These are phyloP conservation scores for Rhynchotus rufescens DNA, from an alignment of 2,797 vertebrate species.

Conservation along the genomic window DNA sequence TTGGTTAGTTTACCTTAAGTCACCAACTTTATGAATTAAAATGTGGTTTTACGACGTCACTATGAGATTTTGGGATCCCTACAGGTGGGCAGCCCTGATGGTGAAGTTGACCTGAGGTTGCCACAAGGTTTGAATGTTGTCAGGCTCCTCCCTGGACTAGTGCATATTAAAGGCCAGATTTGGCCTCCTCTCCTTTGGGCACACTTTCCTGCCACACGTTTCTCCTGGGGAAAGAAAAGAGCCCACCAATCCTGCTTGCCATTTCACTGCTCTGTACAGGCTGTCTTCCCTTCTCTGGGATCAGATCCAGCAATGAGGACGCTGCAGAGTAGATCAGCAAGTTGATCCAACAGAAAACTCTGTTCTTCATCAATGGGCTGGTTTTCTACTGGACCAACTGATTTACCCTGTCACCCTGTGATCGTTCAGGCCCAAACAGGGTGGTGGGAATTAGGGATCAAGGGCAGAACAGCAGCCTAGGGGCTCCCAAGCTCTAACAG, in stretches of 20 bases:
- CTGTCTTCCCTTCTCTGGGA: neutral
- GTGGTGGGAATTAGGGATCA: neutral
- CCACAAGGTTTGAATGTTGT: neutral
- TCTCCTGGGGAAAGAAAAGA: fast-evolving
- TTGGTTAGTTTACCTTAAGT: neutral
- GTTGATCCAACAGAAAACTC: neutral
- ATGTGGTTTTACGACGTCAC: neutral
- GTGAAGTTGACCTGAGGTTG: neutral
- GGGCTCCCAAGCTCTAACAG: neutral
- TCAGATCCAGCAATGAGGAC: neutral
- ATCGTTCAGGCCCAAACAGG: neutral
- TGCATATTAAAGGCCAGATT: neutral
- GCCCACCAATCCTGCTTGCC: neutral
- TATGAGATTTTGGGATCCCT: neutral
- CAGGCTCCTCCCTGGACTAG: neutral
- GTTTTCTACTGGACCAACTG: neutral
- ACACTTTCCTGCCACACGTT: neutral
- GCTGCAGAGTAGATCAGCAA: neutral
- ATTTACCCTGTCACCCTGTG: neutral
- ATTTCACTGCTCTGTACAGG: fast-evolving
- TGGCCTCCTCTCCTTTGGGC: neutral
- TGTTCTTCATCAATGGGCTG: neutral
- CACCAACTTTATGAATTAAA: neutral
- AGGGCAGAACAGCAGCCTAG: neutral
- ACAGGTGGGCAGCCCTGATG: neutral